A percentile compares a stretch with the other conserved stretches of the same genome.
Evolutionary conservation across 2,797 vertebrate species (phyloP).

Genomic region (Pseudochirops corinnae): DNA sequence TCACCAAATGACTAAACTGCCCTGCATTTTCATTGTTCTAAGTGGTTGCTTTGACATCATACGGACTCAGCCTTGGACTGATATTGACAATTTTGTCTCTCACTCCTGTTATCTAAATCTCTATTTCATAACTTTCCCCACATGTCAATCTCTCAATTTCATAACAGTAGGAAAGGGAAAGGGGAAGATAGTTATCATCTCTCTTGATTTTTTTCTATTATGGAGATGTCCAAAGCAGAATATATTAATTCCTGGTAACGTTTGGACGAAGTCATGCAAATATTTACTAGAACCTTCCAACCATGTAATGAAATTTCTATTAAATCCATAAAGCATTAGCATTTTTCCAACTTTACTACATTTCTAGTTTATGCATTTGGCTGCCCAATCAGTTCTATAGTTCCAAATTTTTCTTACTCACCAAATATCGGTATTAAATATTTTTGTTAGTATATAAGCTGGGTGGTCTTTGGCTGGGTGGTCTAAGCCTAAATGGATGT

Average conservation of each 20-base stretch:
- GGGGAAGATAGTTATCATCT: background rate
- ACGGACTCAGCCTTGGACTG: background rate
- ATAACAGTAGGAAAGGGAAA: background rate
- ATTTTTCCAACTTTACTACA: background rate
- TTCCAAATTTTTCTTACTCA: background rate
- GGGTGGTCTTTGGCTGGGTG: background rate
- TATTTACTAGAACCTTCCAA: background rate
- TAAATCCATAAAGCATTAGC: background rate
- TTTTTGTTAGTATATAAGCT: background rate
- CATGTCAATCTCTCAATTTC: background rate
- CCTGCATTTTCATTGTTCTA: background rate
- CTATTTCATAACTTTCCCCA: background rate
- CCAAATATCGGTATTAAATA: background rate
- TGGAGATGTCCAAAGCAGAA: background rate
- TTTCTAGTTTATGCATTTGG: background rate
- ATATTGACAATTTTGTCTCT: background rate
- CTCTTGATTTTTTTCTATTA: background rate
- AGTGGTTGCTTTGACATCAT: background rate
- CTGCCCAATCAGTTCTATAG: background rate
- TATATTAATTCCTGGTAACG: background rate
- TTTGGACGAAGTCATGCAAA: background rate
- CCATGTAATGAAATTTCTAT: slow-evolving; percentile 9
- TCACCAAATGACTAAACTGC: background rate
- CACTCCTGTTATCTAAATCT: background rate
- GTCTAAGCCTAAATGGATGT: background rate